Base-by-base conservation (phyloP, 1,140 invertebrate genomes). In the Brachionus calyciflorus region DNA sequence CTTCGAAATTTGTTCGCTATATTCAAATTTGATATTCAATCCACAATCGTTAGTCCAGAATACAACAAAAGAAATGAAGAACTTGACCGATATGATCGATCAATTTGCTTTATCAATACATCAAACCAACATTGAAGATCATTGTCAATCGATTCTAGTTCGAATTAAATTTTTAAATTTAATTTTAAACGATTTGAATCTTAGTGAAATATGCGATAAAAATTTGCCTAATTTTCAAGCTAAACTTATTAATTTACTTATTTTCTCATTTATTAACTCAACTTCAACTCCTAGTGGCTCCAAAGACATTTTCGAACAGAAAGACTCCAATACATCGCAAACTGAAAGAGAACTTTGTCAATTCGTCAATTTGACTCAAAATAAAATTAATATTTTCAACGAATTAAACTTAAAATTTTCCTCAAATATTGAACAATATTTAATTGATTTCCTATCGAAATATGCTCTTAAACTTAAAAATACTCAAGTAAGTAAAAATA, bases 361-460 rank as follows among this genome's bases (percentile, higher is more conserved):
- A n/a, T 12, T 65, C 7, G 30, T 65, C 9, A 46, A 65, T 21
- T 19, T 17, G 26, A 19, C 37, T 44, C 12, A 24, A 7, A 44
- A 65, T 65, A 65, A 65, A 28, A 44, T 65, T 5, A 5, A 19
- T 14, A 65, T 65, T 44, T 65, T 65, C 44, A 65, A 65, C 9
- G 40, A 65, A 24, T 65, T 44, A 19, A 44, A 65, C 12, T 3
- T 65, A 12, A 65, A 10, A 12, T 44, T 65, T 44, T 12, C 19
- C 19, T 21, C 37, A 24, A 41, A 65, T 65, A 37, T 73, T 17
- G 69, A 73, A 51, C 26, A 73, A 33, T 73, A 51, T 21, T 51
- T 73, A 14, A 73, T 51, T 55, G 69, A 73, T 40, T 73, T 51
- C 26, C 49, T 73, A 5, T 12, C 28, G 9, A 73, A 73, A 37